Conservation (phyloP, 1,140 invertebrate species). For the Platorchestia sp. region DNA sequence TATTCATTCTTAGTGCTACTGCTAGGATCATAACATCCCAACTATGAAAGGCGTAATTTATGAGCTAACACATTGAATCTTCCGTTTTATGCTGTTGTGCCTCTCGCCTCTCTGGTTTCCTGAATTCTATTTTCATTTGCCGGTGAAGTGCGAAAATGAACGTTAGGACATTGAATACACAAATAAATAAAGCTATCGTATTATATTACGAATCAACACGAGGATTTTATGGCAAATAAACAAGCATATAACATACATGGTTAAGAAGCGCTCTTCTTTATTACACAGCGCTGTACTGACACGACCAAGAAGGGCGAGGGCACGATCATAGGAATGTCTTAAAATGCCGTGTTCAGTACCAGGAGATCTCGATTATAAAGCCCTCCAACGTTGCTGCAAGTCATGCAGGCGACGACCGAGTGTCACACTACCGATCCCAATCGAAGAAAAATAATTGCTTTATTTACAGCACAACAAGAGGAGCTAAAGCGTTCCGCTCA, state of each 20-base stretch:
- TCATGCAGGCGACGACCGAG: slow-evolving; percentile 5
- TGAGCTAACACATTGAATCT: not conserved
- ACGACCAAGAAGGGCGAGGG: not conserved
- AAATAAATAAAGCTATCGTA: no score
- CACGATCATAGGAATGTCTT: not conserved
- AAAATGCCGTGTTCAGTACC: not conserved
- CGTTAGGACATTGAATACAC: no score
- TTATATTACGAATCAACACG: no score
- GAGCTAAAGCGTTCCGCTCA: slow-evolving; percentile 12
- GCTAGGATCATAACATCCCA: no score
- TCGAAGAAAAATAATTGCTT: slow-evolving; percentile 55
- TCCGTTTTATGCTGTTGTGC: not conserved
- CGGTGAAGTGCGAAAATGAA: not conserved
- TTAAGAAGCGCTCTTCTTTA: not conserved
- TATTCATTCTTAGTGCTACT: no score
- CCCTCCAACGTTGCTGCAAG: slow-evolving; percentile 12
- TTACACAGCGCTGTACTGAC: not conserved
- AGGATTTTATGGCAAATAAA: no score
- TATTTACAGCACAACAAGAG: slow-evolving; percentile 43
- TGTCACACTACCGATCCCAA: slow-evolving; percentile 33
- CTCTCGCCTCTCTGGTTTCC: not conserved
- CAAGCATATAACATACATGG: not conserved
- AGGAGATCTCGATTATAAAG: not conserved
- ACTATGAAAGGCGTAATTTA: not conserved
- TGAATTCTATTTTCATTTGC: not conserved